Conservation (phyloP, 2,113 vertebrate genomes). For the Pseudopodoces humilis region DNA sequence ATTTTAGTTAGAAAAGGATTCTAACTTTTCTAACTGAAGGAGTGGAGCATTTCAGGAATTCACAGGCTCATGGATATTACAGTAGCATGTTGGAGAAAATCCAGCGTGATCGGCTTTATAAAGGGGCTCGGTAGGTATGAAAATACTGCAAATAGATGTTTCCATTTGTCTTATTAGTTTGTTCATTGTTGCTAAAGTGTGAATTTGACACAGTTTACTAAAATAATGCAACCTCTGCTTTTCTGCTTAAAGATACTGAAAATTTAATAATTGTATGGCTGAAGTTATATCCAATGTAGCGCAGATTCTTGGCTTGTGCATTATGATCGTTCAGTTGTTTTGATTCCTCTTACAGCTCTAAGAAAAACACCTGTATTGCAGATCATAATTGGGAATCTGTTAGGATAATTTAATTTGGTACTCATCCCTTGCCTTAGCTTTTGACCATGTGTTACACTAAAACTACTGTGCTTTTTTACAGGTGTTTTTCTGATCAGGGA, state of each 20-base stretch:
- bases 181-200: neutral
- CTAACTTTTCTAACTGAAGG: slow-evolving; percentile 38
- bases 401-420: neutral
- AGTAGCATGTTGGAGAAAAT: slow-evolving; percentile 90
- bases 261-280: neutral
- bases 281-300: neutral
- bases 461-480: neutral
- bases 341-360: neutral
- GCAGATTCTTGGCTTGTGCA: neutral
- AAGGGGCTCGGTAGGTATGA: slow-evolving; percentile 92
- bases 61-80: slow-evolving; percentile 85
- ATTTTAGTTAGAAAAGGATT: slow-evolving; percentile 58
- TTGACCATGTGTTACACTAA: neutral
- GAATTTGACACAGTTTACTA: neutral
- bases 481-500: neutral
- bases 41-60: slow-evolving; percentile 47
- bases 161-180: neutral
- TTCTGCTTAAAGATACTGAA: neutral
- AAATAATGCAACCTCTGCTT: neutral
- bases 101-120: slow-evolving; percentile 92
- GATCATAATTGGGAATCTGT: neutral
- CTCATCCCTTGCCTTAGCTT: neutral
- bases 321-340: neutral
- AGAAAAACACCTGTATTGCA: neutral
- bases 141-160: neutral